Evolutionary conservation across 2,797 vertebrate genomes (phyloP), one percentile per base, ranked within the genome.

Genomic region (Alcedo atthis): DNA sequence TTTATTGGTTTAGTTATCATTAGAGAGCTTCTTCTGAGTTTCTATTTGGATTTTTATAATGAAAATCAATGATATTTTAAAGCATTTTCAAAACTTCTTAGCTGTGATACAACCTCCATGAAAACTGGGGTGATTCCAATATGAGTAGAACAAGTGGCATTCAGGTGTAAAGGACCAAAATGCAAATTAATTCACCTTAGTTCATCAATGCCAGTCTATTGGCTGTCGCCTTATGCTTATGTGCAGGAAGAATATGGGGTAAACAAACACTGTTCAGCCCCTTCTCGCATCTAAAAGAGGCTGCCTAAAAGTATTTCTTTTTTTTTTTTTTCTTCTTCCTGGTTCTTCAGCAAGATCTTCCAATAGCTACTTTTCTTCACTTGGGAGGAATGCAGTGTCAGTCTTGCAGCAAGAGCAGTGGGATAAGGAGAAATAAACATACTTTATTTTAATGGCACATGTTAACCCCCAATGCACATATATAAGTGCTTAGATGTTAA

Each of bases 41-140:
- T n/a, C 8, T 86, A 67, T 88, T 83, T 85, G 76, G 42, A 67
- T 90, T 96, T 67, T n/a, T 88, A 73, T 74, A 77, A 88, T 79
- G 83, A 92, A 93, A 94, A 91, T 79, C 89, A 81, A 40, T 94
- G 78, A 54, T 51, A 67, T 79, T 90, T 75, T 76, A 78, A 85
- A 93, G 32, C 45, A 24, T 94, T 92, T 93, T 94, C 55, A 53
- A 66, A 75, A 79, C 46, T 68, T 71, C 51, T 16, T 58, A 78
- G 18, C n/a, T 91, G 18, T 25, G 21, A 26, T 67, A 53, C 53
- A 66, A 58, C 58, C 12, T 89, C 45, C 12, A 19, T 78, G 51
- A 81, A 83, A 85, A 68, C 51, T 42, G 45, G 4, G 8, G 8
- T 33, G 35, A 14, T 59, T 43, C 18, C 26, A 37, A 11, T 26